Base-by-base conservation (phyloP, 1,140 invertebrate genomes). In the Leptinotarsa defecta region DNA sequence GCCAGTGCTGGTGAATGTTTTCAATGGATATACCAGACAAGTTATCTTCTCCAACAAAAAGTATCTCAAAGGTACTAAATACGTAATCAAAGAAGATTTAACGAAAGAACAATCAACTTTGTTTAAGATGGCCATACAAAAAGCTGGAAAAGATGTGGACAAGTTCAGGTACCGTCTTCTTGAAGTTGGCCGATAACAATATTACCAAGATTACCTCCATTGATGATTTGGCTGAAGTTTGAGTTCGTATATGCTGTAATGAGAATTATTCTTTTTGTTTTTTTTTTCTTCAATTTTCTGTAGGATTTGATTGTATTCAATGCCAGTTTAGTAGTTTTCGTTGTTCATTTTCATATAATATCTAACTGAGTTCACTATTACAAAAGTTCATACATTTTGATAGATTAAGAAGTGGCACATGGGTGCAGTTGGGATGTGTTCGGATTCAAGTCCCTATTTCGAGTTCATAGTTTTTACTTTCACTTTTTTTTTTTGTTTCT, bases 371-470 rank as follows among this genome's bases (percentile, higher is more conserved):
- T 61, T 61, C 57, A 61, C 57, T 61, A 61, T 61, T 34, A 61
- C 57, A 61, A 61, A 61, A 61, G 11, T 61, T 61, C 57, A 61
- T 8, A 61, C 19, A 61, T 61, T 61, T 61, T 61, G 11, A 61
- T 61, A 61, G 57, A 61, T 61, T 13, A 61, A 61, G 57, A 61
- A 61, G 57, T 61, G 57, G 57, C 57, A 11, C 57, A 61, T 61
- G 57, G 57, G 57, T 61, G 57, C 57, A 61, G 57, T 61, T 61
- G 57, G 57, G 57, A 61, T 61, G 57, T 19, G 57, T 61, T 19
- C 8, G 57, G 57, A 61, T 61, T 24, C 57, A 61, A 19, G 57
- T 17, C 57, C 8, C 4, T 19, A 61, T 61, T 61, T 61, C 57
- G 57, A 61, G 57, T 61, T 61, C 57, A 61, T 61, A 61, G 57